Base-by-base conservation (phyloP, 37 sponge, comb jelly and placozoan genomes). In the Cliona cf. orientalis region DNA sequence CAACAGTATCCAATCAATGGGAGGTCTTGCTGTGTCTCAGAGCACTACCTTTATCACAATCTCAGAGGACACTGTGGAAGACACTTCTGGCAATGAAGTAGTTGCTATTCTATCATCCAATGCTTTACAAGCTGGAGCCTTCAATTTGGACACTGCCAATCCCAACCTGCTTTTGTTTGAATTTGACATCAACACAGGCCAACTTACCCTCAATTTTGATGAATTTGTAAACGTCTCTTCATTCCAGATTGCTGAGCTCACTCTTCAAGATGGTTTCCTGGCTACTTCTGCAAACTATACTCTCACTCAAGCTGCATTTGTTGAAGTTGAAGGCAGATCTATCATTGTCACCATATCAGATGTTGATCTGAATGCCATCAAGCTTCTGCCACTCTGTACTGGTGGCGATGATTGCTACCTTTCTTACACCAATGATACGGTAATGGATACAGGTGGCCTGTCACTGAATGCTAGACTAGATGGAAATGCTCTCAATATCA, bases 221-320 rank as follows among this genome's bases (percentile, higher is more conserved):
- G 96, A 96, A 57, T 86, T 84, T 77, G 89, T 96, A 11, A 87
- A 87, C 55, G 38, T 72, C 3, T 69, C 91, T 5, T 75, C 89
- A 7, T 56, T 96, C 1, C 72, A 87, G 14, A 69, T 83, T 1
- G 72, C 59, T 57, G 78, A 78, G 31, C 60, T 96, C 45, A 75
- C 79, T 33, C 71, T 96, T 11, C 94, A 90, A 70, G 88, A 87
- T 80, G 83, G 78, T 1, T 41, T 76, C 39, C 69, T 81, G 59
- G 61, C 80, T 36, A 58, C 39, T 3, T 49, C 11, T 31, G 59
- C 75, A 45, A 81, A 63, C 71, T 75, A 78, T 58, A 72, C 88
- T 0, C 85, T 91, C 44, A 88, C 91, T 21, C 38, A 41, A 26
- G 61, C 83, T 21, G 67, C 22, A 1, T 42, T 22, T 35, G 46